Evolutionary conservation across 2,797 vertebrate species (phyloP).

Genomic region (Acrocephalus scirpaceus): DNA sequence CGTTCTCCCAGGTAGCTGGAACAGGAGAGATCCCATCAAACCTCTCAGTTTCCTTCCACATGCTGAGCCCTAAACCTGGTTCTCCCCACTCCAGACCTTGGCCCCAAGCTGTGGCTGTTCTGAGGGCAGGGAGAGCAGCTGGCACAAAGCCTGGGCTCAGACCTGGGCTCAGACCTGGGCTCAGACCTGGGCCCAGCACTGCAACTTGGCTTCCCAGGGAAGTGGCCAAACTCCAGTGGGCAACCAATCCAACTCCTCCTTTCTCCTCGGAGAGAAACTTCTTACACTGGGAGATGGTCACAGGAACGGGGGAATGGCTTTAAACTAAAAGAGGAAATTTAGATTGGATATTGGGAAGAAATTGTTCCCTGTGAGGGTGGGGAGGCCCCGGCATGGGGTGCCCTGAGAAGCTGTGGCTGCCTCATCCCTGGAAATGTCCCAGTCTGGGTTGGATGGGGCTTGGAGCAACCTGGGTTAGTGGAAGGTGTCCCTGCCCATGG

Average conservation of each 20-base stretch:
- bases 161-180: not conserved
- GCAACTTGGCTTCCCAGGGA: not conserved
- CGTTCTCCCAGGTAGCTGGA: accelerated
- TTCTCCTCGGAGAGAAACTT: not conserved
- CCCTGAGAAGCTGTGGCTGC: not conserved
- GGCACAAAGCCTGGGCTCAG: not conserved
- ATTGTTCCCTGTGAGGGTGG: not conserved
- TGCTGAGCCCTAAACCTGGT: too few relatives aligned
- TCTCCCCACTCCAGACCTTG: not conserved
- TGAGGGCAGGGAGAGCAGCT: not conserved
- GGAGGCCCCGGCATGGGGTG: not conserved
- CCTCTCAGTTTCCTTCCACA: not conserved
- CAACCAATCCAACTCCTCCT: not conserved
- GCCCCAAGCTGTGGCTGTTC: not conserved
- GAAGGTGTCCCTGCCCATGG: not conserved
- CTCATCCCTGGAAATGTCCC: not conserved
- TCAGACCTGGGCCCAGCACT: not conserved
- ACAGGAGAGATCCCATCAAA: not conserved
- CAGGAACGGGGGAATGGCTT: not conserved
- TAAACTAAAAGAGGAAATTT: not conserved
- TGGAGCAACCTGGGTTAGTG: accelerated
- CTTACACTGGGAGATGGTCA: not conserved
- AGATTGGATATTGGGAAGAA: not conserved
- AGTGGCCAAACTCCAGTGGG: not conserved
- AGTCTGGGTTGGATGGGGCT: accelerated